Conservation (phyloP, 1,140 invertebrate genomes). For the Triops longicaudatus region DNA sequence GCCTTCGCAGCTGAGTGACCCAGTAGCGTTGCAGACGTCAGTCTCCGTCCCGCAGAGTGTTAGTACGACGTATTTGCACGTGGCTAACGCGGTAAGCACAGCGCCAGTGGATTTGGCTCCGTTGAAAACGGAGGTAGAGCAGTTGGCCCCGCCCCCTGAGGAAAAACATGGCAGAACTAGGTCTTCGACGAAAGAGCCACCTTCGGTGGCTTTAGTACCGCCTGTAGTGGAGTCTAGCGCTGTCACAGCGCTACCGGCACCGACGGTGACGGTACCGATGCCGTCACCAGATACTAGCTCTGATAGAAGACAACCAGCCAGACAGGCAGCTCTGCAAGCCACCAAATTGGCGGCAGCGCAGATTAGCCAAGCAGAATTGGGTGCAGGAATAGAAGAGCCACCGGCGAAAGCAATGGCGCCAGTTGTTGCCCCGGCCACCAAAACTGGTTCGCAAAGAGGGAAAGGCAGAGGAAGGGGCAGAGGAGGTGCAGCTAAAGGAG, state of each 20-base stretch:
- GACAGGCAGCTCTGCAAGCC: conserved; percentile 25
- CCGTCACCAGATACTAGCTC: conserved; percentile 28
- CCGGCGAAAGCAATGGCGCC: conserved; percentile 16
- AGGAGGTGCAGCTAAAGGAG: conserved; percentile 45
- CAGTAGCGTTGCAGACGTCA: no score
- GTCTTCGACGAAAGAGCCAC: background rate
- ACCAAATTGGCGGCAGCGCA: conserved; percentile 21
- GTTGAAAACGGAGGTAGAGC: background rate
- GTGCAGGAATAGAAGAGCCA: background rate
- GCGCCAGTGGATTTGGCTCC: background rate
- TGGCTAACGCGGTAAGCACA: background rate
- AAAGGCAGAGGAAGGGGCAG: conserved; percentile 44
- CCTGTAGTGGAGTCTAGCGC: background rate
- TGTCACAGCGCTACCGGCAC: background rate
- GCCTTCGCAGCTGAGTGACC: background rate
- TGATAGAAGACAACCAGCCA: conserved; percentile 31
- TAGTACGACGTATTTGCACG: no score
- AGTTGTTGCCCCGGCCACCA: background rate
- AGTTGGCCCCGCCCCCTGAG: background rate
- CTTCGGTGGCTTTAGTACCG: conserved; percentile 39
- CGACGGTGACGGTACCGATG: background rate
- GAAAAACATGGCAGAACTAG: background rate
- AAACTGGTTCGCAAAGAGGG: conserved; percentile 22
- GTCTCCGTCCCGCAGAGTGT: background rate
- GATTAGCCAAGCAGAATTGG: conserved; percentile 20